Evolutionary conservation across 2,113 vertebrate species (phyloP).

Genomic region (Pteruthius melanotis): DNA sequence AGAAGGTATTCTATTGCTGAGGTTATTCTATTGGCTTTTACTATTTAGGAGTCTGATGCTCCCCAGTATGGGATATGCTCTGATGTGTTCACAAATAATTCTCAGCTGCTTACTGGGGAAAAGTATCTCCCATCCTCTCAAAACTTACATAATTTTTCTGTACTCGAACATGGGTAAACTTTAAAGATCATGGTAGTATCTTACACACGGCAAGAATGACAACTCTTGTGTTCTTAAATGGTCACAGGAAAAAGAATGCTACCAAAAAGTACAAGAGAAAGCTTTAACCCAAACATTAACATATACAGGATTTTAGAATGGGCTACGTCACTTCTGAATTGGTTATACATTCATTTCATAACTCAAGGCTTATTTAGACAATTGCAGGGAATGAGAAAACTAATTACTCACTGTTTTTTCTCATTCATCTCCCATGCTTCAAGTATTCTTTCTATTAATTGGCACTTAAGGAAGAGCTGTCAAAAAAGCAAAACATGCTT

Average conservation of each 20-base stretch:
- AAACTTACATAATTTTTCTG: background rate
- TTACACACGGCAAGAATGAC: background rate
- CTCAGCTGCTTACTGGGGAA: background rate
- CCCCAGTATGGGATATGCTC: background rate
- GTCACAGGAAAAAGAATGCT: background rate
- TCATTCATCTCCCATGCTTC: constrained; percentile 96
- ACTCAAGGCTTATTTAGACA: background rate
- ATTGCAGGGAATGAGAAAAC: background rate
- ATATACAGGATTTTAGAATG: background rate
- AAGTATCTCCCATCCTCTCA: background rate
- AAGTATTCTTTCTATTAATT: constrained; percentile 93
- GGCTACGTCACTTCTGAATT: background rate
- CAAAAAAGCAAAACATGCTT: background rate
- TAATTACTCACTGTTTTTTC: constrained; percentile 91
- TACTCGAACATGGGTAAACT: background rate
- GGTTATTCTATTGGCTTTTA: background rate
- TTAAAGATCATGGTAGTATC: background rate
- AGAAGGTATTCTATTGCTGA: background rate
- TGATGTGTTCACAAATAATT: background rate
- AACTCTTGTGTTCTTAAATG: background rate
- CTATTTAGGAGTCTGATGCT: background rate
- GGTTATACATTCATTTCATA: background rate
- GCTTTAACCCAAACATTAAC: background rate
- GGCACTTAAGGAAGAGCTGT: constrained; percentile 95
- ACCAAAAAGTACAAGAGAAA: background rate